Evolutionary conservation across 2,113 vertebrate species (phyloP).

Genomic region (Agelaius phoeniceus): DNA sequence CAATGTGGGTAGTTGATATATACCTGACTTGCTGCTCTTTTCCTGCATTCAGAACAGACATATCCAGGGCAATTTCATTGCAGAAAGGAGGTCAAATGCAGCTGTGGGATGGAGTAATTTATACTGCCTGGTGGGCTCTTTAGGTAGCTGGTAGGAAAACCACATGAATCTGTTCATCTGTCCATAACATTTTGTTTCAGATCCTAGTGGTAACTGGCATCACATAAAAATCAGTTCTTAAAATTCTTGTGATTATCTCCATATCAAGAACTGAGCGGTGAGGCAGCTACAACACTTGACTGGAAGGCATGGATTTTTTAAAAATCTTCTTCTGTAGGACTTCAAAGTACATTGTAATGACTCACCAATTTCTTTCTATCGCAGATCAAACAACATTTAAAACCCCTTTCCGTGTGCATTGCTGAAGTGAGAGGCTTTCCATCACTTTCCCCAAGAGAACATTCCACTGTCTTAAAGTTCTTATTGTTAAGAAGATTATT

Average conservation of each 20-base stretch:
- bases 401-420: neutral
- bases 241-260: neutral
- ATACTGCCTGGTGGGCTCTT: neutral
- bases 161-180: neutral
- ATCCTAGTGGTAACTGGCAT: neutral
- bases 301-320: neutral
- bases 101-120: neutral
- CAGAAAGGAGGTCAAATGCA: neutral
- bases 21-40: neutral
- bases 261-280: neutral
- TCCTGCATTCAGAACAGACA: neutral
- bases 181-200: neutral
- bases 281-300: neutral
- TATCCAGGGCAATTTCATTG: neutral
- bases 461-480: neutral
- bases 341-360: slow-evolving; percentile 11
- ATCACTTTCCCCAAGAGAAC: neutral
- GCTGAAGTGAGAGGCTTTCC: neutral
- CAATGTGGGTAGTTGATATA: neutral
- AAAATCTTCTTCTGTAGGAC: neutral
- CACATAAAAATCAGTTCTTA: neutral
- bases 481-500: slow-evolving; percentile 26
- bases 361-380: slow-evolving; percentile 13
- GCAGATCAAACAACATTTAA: slow-evolving; percentile 11
- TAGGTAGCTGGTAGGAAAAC: neutral